Evolutionary conservation across 64 coral and sea anemone genomes (phyloP).

Genomic region (Montipora sp.): DNA sequence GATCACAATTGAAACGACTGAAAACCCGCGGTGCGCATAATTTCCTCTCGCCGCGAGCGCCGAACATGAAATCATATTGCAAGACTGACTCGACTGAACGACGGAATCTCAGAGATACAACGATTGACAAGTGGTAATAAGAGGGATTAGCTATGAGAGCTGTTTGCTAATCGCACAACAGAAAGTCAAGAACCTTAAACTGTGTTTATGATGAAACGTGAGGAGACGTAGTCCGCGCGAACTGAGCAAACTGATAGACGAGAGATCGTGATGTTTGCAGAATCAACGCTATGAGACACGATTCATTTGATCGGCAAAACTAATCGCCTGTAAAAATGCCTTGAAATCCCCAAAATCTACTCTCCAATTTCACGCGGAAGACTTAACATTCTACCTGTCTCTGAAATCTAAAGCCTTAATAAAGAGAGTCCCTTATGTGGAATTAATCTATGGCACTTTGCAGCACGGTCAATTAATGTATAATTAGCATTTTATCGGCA

Average conservation of each 20-base stretch:
- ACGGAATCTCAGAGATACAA: conserved; percentile 19
- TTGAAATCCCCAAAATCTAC: not conserved
- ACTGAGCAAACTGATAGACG: not conserved
- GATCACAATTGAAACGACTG: conserved; percentile 8
- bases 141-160: conserved; percentile 44
- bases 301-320: not conserved
- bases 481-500: conserved; percentile 68
- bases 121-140: conserved; percentile 52
- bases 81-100: not conserved
- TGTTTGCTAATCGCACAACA: conserved; percentile 43
- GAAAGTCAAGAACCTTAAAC: conserved; percentile 21
- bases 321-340: not conserved
- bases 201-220: conserved; percentile 5
- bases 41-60: not conserved
- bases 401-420: conserved; percentile 38
- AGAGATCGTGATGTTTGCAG: conserved; percentile 21
- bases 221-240: not conserved
- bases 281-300: not conserved
- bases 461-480: conserved; percentile 49
- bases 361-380: conserved; percentile 29
- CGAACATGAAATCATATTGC: not conserved
- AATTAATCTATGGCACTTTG: conserved; percentile 20
- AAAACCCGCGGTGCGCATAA: conserved; percentile 15
- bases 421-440: conserved; percentile 6
- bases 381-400: not conserved